Conservation (phyloP, 2,113 vertebrate species). For the Myotis brandtii region DNA sequence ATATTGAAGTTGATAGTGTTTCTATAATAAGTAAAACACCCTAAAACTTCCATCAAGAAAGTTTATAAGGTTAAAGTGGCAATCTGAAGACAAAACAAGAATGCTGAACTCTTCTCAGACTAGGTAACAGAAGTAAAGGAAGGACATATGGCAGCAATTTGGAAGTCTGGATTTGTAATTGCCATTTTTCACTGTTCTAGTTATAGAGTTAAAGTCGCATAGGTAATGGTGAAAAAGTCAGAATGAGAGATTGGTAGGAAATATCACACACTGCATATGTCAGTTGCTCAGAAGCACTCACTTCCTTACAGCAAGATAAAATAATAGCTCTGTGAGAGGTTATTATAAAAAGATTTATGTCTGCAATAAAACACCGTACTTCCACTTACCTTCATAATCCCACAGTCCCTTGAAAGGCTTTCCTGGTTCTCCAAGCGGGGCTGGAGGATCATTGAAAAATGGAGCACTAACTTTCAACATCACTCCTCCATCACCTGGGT, state of each 20-base stretch:
- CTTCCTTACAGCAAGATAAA: constrained; percentile 46
- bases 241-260: neutral
- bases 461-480: constrained; percentile 89
- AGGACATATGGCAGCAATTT: constrained; percentile 44
- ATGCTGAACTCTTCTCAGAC: constrained; percentile 1
- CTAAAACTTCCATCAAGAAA: constrained; percentile 28
- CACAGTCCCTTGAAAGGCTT: constrained; percentile 91
- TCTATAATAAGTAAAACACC: constrained; percentile 47
- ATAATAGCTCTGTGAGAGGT: constrained; percentile 47
- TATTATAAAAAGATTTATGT: constrained; percentile 69
- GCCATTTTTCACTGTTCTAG: neutral
- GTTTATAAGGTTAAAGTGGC: constrained; percentile 14
- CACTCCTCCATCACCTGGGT: constrained; percentile 85
- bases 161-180: constrained; percentile 43
- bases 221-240: neutral
- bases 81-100: constrained; percentile 57
- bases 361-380: constrained; percentile 48
- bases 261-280: neutral
- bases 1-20: constrained; percentile 31
- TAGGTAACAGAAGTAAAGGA: constrained; percentile 15
- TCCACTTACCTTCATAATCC: constrained; percentile 93
- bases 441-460: constrained; percentile 93
- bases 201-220: neutral
- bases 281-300: constrained; percentile 8
- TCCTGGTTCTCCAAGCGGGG: constrained; percentile 87